A percentile compares a stretch with the other conserved stretches of the same genome.
Evolutionary conservation across 1,140 invertebrate species (phyloP).

Genomic region (Charaxes varanes): DNA sequence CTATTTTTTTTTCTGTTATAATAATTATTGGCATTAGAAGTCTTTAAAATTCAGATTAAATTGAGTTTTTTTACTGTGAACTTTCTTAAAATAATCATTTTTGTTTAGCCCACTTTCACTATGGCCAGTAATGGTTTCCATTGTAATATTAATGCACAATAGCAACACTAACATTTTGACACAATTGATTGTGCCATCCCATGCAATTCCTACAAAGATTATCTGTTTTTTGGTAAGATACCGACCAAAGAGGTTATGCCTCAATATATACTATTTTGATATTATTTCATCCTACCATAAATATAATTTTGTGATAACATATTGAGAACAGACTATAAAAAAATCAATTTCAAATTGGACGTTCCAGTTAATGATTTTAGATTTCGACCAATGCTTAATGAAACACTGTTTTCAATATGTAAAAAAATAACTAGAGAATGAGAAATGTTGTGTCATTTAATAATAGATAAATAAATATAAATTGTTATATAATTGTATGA

Average conservation of each 20-base stretch:
- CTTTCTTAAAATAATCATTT: too few species aligned
- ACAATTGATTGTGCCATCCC: conserved; percentile 65
- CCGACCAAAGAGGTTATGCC: conserved; percentile 25
- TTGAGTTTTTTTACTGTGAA: too few species aligned
- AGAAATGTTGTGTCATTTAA: conserved; percentile 69
- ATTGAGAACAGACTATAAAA: conserved; percentile 28
- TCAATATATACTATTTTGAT: conserved; percentile 25
- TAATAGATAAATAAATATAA: conserved; percentile 62
- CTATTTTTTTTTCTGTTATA: too few species aligned
- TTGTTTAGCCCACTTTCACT: too few species aligned
- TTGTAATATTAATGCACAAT: conserved; percentile 35
- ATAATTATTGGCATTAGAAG: too few species aligned
- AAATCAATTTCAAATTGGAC: conserved; percentile 3
- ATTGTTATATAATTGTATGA: conserved; percentile 66
- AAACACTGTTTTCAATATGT: conserved; percentile 35
- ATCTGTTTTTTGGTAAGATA: conserved; percentile 31
- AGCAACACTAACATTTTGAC: conserved; percentile 37
- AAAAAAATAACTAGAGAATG: conserved; percentile 43
- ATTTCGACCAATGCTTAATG: conserved; percentile 11
- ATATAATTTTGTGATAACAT: conserved; percentile 30
- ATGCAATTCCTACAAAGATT: conserved; percentile 19
- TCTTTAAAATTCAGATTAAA: too few species aligned
- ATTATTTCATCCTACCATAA: conserved; percentile 29
- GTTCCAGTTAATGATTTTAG: conserved; percentile 5
- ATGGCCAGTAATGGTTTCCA: conserved; percentile 47